Evolutionary conservation across 2,888 invertebrate genomes (phyloP).

Genomic region (Limnephilus marmoratus): DNA sequence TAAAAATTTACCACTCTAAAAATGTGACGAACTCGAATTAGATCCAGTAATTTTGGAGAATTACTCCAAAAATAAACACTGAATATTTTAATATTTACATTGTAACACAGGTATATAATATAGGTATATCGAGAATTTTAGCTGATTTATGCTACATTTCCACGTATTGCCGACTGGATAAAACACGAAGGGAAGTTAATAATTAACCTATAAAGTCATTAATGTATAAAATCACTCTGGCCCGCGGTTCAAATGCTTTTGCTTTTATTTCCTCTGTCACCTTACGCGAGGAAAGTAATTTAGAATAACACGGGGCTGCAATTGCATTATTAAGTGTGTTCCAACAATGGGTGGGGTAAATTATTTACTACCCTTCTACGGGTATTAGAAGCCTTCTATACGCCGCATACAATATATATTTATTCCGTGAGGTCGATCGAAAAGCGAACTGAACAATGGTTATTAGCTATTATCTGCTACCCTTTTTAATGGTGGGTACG

Average conservation of each 20-base stretch:
- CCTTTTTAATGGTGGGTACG: constrained; percentile 55
- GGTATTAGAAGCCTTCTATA: constrained; percentile 5
- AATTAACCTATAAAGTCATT: not conserved
- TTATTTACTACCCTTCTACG: constrained; percentile 42
- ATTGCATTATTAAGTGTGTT: constrained; percentile 53
- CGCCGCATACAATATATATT: constrained; percentile 3
- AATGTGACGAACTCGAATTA: no score
- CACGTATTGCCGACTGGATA: not conserved
- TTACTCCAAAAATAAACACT: not conserved
- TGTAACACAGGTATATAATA: not conserved
- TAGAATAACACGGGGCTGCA: constrained; percentile 50
- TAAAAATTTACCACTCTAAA: no score
- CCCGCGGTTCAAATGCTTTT: constrained; percentile 24
- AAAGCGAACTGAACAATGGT: constrained; percentile 41
- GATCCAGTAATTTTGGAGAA: not conserved
- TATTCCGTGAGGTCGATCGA: constrained; percentile 23
- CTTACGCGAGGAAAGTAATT: constrained; percentile 51
- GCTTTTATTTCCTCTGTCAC: constrained; percentile 50
- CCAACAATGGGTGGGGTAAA: constrained; percentile 45
- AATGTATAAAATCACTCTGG: constrained; percentile 40
- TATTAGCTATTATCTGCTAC: constrained; percentile 46
- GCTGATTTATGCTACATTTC: not conserved
- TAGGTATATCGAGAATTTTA: not conserved
- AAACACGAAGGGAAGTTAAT: not conserved
- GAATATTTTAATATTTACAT: not conserved